Percentiles rank a stretch among this genome's conserved stretches.
phyloP scores from a whole-genome alignment of 2,113 vertebrate species.

The Osmerus eperlanus region DNA sequence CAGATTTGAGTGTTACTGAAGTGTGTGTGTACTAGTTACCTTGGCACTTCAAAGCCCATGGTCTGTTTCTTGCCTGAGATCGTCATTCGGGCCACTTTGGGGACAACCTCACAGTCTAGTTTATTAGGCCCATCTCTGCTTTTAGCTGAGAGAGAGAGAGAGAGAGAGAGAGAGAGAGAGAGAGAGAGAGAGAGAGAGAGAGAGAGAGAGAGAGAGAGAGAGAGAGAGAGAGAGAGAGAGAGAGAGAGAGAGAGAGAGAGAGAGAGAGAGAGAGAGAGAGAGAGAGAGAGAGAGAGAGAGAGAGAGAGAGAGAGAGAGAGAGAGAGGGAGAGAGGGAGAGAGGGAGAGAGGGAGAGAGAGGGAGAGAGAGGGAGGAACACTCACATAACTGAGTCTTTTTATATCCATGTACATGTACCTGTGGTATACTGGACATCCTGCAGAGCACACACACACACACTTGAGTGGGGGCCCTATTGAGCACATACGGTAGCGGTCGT shows the following conservation, averaged over 20 bases:
- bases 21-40: conserved; percentile 69
- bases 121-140: conserved; percentile 71
- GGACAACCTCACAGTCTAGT: conserved; percentile 86
- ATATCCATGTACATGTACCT: conserved; percentile 14
- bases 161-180: too few relatives aligned
- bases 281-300: conserved; percentile 44
- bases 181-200: too few relatives aligned
- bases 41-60: conserved; percentile 94
- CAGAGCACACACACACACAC: background rate
- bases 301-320: too few relatives aligned
- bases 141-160: conserved; percentile 79
- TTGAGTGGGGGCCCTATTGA: too few relatives aligned
- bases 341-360: too few relatives aligned
- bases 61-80: conserved; percentile 96
- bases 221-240: conserved; percentile 44
- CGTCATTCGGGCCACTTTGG: conserved; percentile 96
- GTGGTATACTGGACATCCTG: too few relatives aligned
- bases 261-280: too few relatives aligned
- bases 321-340: too few relatives aligned
- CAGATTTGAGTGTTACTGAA: background rate
- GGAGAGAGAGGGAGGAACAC: too few relatives aligned
- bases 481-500: too few relatives aligned
- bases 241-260: too few relatives aligned
- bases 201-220: background rate
- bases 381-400: conserved; percentile 9